These are phyloP conservation scores for Hycleus phaleratus DNA, from an alignment of 1,140 invertebrate genomes.

Conservation along the genomic window DNA sequence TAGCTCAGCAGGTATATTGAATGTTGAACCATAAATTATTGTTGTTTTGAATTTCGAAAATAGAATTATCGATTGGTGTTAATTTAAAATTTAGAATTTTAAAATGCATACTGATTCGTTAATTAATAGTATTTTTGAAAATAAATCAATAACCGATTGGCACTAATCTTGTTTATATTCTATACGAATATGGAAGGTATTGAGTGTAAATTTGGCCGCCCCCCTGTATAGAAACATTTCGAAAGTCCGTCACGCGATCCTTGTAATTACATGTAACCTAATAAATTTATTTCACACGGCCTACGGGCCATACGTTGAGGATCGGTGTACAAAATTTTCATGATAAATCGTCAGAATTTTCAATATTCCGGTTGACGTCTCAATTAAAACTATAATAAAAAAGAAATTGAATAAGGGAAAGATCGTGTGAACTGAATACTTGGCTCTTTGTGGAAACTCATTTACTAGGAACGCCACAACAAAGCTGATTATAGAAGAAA, in stretches of 20 bases:
- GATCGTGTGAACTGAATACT: too few relatives aligned
- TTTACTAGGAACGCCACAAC: too few relatives aligned
- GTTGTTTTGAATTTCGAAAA: too few relatives aligned
- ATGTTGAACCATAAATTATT: too few relatives aligned
- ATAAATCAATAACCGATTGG: constrained; percentile 6
- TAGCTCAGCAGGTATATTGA: too few relatives aligned
- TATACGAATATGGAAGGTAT: background rate
- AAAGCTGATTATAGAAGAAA: too few relatives aligned
- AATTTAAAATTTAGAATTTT: too few relatives aligned
- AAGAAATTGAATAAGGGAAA: too few relatives aligned
- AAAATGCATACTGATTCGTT: background rate
- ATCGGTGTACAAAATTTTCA: constrained; percentile 1
- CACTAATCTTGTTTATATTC: too few relatives aligned
- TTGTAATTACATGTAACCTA: constrained; percentile 25
- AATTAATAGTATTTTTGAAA: constrained; percentile 6
- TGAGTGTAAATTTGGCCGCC: constrained; percentile 4
- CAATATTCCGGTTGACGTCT: constrained; percentile 14
- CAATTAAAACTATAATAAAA: too few relatives aligned
- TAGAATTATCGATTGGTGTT: too few relatives aligned
- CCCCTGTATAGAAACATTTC: constrained; percentile 14
- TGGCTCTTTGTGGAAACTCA: too few relatives aligned
- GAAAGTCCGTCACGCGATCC: constrained; percentile 21
- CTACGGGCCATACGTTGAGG: constrained; percentile 17
- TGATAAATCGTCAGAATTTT: constrained; percentile 25
- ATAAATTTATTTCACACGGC: constrained; percentile 29